These are phyloP conservation scores for Luffia ferchaultella DNA, from an alignment of 2,888 invertebrate genomes.

Conservation along the genomic window DNA sequence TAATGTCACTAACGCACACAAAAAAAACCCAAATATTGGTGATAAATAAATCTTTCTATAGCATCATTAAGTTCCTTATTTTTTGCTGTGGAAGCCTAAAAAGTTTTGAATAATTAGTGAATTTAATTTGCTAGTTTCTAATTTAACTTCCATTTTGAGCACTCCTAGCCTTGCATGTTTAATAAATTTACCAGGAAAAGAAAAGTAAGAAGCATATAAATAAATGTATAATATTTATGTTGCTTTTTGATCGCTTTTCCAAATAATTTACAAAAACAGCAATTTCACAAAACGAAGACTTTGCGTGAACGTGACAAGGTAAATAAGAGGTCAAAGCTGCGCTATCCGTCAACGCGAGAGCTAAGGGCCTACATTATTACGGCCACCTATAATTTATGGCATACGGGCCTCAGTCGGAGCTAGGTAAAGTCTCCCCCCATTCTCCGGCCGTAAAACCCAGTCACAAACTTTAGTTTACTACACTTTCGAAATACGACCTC, in stretches of 20 bases:
- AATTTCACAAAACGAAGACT: neutral
- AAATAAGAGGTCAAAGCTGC: neutral
- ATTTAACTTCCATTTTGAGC: too few relatives aligned
- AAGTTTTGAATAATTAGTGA: too few relatives aligned
- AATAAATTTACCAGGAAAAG: neutral
- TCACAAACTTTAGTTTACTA: neutral
- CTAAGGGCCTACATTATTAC: neutral
- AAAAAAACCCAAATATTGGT: too few relatives aligned
- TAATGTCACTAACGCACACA: too few relatives aligned
- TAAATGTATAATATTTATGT: neutral
- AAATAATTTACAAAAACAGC: too few relatives aligned
- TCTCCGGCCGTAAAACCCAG: neutral
- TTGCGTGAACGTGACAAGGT: neutral
- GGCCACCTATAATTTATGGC: neutral
- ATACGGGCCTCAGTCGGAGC: neutral
- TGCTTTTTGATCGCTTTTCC: neutral
- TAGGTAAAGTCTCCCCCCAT: neutral
- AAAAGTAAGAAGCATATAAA: neutral
- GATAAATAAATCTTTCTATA: too few relatives aligned
- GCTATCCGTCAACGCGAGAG: neutral
- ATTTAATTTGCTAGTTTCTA: too few relatives aligned
- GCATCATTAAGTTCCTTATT: too few relatives aligned
- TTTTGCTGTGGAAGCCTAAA: too few relatives aligned
- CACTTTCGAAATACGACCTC: neutral
- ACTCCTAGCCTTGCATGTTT: too few relatives aligned